These are phyloP conservation scores for Aphelenchoides avenae DNA, from an alignment of 1,140 invertebrate species.

Conservation along the genomic window DNA sequence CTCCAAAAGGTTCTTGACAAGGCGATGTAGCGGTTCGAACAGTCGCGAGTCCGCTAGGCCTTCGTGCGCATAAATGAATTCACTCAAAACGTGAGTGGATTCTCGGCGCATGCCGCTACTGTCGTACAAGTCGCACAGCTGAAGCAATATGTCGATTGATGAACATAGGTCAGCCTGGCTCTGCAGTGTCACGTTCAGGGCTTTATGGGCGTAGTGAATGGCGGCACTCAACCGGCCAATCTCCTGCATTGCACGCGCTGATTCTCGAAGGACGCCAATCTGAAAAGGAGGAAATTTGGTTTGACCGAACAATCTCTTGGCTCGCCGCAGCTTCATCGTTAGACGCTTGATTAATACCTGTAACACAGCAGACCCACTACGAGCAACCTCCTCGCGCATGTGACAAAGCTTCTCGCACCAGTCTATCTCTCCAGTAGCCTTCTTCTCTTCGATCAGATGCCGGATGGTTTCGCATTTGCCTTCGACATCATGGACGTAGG, in stretches of 20 bases:
- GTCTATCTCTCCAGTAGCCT: constrained; percentile 1
- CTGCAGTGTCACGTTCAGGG: too few species aligned
- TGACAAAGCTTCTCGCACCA: constrained; percentile 12
- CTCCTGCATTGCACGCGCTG: background rate
- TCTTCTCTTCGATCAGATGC: constrained; percentile 14
- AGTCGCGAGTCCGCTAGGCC: background rate
- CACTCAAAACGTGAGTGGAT: background rate
- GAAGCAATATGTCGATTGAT: too few species aligned
- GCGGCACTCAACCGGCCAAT: background rate
- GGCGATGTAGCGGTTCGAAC: background rate
- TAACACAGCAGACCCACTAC: too few species aligned
- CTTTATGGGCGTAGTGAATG: background rate
- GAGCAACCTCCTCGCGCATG: constrained; percentile 7
- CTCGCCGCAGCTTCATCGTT: constrained; percentile 1
- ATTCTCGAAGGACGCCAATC: background rate
- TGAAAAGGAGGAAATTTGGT: background rate
- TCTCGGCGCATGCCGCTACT: too few species aligned
- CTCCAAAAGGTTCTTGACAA: background rate
- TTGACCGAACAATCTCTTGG: background rate
- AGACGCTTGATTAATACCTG: too few species aligned
- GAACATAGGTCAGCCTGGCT: too few species aligned
- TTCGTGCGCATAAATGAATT: background rate
- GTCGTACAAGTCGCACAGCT: too few species aligned
- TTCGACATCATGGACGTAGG: constrained; percentile 11
- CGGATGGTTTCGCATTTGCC: constrained; percentile 17